These are phyloP conservation scores for Fabriciana adippe DNA, from an alignment of 2,888 invertebrate genomes.

Conservation along the genomic window DNA sequence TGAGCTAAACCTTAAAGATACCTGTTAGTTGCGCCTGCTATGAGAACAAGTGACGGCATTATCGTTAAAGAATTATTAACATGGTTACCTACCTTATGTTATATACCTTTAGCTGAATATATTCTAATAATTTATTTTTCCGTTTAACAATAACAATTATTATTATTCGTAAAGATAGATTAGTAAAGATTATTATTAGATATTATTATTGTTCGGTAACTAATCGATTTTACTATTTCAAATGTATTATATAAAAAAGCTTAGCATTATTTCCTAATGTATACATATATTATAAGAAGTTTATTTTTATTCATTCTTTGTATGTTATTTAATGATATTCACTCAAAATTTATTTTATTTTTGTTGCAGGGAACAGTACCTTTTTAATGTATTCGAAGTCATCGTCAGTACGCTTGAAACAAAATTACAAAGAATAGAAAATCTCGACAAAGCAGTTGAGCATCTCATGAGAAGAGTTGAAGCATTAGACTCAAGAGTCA, in stretches of 20 bases:
- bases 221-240: no score
- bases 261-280: no score
- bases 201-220: no score
- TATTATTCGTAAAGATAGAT: no score
- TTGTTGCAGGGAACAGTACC: slow-evolving; percentile 90
- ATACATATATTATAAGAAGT: no score
- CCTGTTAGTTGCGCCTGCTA: slow-evolving; percentile 24
- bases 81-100: background rate
- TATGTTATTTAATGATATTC: no score
- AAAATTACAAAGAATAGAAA: slow-evolving; percentile 93
- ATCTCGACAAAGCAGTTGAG: slow-evolving; percentile 93
- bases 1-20: slow-evolving; percentile 32
- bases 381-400: slow-evolving; percentile 94
- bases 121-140: no score
- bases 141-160: no score
- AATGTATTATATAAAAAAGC: no score
- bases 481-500: slow-evolving; percentile 89
- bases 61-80: slow-evolving; percentile 8
- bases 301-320: no score
- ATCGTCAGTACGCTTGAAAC: slow-evolving; percentile 94
- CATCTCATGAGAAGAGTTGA: slow-evolving; percentile 93
- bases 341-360: slow-evolving; percentile 24
- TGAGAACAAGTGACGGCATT: slow-evolving; percentile 19
- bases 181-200: no score
- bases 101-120: no score